Conservation (phyloP, 2,113 vertebrate genomes). For the Tachysurus fulvidraco region DNA sequence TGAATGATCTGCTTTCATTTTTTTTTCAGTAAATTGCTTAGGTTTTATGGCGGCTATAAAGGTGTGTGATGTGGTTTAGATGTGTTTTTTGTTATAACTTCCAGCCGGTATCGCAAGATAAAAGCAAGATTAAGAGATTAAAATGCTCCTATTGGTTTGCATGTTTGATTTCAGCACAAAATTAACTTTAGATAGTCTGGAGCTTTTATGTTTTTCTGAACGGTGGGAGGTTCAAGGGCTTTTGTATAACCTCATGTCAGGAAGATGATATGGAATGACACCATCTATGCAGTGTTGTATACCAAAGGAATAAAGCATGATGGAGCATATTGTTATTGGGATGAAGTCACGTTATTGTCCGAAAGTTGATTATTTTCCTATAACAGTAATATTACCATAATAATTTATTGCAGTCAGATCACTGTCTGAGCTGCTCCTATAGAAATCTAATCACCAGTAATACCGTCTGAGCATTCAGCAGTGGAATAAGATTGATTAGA, state of each 20-base stretch:
- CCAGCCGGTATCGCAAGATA: conserved; percentile 58
- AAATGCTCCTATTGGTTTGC: conserved; percentile 56
- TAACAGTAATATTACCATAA: neutral
- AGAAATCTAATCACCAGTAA: neutral
- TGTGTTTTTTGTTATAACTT: conserved; percentile 59
- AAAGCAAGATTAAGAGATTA: conserved; percentile 52
- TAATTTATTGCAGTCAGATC: neutral
- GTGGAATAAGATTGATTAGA: neutral
- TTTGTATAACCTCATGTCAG: neutral
- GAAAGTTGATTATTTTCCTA: neutral
- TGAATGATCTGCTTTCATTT: conserved; percentile 32
- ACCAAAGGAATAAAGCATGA: neutral
- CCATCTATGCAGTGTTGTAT: neutral
- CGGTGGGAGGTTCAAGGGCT: neutral
- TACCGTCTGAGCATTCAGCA: neutral
- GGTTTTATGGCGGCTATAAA: conserved; percentile 26
- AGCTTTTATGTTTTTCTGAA: neutral
- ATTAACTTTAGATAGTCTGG: neutral
- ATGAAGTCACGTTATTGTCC: neutral
- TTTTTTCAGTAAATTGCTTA: conserved; percentile 27
- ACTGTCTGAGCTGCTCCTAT: neutral
- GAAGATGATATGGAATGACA: neutral
- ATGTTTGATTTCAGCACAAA: neutral
- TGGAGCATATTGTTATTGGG: neutral
- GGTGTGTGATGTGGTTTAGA: conserved; percentile 47